Percentiles rank a stretch among this genome's conserved stretches.
These are phyloP conservation scores for Geotrupes spiniger DNA, from an alignment of 2,888 invertebrate species.

Conservation along the genomic window DNA sequence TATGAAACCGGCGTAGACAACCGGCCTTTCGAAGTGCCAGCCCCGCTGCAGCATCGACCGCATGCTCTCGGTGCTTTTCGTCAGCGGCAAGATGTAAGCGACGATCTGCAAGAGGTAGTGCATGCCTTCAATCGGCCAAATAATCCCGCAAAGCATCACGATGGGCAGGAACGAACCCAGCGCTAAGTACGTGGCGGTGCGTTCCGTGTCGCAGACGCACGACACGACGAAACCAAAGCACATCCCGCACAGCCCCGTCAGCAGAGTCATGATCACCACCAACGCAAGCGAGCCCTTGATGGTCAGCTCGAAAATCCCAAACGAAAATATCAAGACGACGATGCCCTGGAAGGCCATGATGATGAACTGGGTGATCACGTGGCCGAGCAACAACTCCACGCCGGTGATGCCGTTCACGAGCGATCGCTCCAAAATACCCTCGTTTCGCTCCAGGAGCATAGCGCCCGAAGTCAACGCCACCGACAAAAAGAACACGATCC, in stretches of 20 bases:
- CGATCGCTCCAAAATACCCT: slow-evolving; percentile 86
- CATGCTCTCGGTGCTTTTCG: slow-evolving; percentile 83
- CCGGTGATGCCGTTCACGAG: slow-evolving; percentile 80
- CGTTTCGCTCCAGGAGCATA: slow-evolving; percentile 84
- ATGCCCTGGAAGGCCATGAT: slow-evolving; percentile 82
- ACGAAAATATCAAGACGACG: slow-evolving; percentile 75
- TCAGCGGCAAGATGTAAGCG: slow-evolving; percentile 77
- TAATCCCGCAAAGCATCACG: slow-evolving; percentile 82
- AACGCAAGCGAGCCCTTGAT: slow-evolving; percentile 71
- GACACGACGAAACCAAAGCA: slow-evolving; percentile 85
- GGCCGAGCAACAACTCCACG: slow-evolving; percentile 82
- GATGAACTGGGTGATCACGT: slow-evolving; percentile 83
- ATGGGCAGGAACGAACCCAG: slow-evolving; percentile 84
- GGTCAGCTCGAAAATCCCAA: slow-evolving; percentile 74
- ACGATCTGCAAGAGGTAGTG: slow-evolving; percentile 61
- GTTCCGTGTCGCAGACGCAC: slow-evolving; percentile 74
- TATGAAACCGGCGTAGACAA: slow-evolving; percentile 79
- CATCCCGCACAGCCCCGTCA: slow-evolving; percentile 92
- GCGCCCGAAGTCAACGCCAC: slow-evolving; percentile 90
- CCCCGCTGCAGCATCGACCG: slow-evolving; percentile 82
- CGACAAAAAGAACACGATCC: slow-evolving; percentile 90
- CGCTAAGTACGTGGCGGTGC: slow-evolving; percentile 81
- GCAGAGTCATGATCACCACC: slow-evolving; percentile 71
- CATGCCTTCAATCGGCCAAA: slow-evolving; percentile 96
- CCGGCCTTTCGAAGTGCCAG: slow-evolving; percentile 68